Evolutionary conservation across 1,140 invertebrate genomes (phyloP).

Genomic region (Diabrotica undecimpunctata): DNA sequence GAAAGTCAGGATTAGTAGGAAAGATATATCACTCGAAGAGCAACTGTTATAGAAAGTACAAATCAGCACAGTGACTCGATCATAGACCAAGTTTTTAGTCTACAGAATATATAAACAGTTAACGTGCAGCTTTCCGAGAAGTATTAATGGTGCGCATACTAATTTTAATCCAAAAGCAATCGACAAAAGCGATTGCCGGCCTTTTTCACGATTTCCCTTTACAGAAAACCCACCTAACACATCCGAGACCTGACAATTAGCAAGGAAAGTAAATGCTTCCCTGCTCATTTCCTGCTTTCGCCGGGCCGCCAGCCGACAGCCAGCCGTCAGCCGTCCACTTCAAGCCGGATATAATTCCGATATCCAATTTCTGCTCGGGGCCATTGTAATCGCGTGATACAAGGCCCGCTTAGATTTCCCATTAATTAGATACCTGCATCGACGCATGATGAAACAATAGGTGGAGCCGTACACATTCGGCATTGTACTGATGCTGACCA

Average conservation of each 20-base stretch:
- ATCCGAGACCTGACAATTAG: slow-evolving; percentile 29
- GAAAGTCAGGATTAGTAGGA: too few relatives aligned
- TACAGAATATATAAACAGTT: too few relatives aligned
- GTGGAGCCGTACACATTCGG: not conserved
- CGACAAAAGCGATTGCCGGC: too few relatives aligned
- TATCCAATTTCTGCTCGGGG: slow-evolving; percentile 19
- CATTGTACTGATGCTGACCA: not conserved
- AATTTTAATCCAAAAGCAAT: too few relatives aligned
- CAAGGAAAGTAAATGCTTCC: slow-evolving; percentile 27
- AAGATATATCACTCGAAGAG: too few relatives aligned
- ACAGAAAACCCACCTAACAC: slow-evolving; percentile 17
- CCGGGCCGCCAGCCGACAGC: slow-evolving; percentile 10
- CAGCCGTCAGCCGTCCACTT: slow-evolving; percentile 4
- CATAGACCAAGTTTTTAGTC: too few relatives aligned
- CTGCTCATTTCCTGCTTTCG: not conserved
- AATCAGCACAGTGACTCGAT: too few relatives aligned
- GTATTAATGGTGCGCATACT: too few relatives aligned
- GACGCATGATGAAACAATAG: slow-evolving; percentile 6
- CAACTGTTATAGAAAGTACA: too few relatives aligned
- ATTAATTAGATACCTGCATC: slow-evolving; percentile 25
- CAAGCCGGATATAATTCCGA: slow-evolving; percentile 15
- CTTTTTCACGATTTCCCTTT: not conserved
- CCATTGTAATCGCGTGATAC: slow-evolving; percentile 23
- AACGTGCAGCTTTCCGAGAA: too few relatives aligned
- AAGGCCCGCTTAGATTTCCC: slow-evolving; percentile 11